A percentile compares a stretch with the other conserved stretches of the same genome.
phyloP scores from a whole-genome alignment of 2,888 invertebrate genomes.

The Stenchaetothrips biformis region DNA sequence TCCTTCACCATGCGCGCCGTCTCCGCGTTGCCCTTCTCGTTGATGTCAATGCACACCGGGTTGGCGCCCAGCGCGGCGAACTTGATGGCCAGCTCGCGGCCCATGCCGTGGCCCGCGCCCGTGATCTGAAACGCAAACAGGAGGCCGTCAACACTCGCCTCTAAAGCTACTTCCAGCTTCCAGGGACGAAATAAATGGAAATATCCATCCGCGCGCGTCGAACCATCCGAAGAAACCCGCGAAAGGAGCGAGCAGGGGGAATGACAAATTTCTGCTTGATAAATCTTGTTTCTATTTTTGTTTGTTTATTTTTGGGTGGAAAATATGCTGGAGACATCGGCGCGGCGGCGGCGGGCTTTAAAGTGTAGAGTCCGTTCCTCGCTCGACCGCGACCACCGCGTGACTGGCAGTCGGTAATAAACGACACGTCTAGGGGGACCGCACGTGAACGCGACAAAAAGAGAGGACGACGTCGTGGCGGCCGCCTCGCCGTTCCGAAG shows the following conservation, averaged over 20 bases:
- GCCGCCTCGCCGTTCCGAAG: no score
- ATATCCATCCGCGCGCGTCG: no score
- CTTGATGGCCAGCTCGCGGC: slow-evolving; percentile 67
- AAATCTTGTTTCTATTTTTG: neutral
- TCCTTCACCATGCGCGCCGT: slow-evolving; percentile 57
- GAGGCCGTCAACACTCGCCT: neutral
- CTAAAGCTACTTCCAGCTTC: no score
- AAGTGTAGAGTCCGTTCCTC: neutral
- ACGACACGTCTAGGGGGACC: neutral
- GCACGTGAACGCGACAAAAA: no score
- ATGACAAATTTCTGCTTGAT: neutral
- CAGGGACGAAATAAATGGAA: no score
- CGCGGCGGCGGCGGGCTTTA: neutral
- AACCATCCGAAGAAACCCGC: no score
- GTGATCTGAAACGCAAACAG: slow-evolving; percentile 59
- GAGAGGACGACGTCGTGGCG: no score
- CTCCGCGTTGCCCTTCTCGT: slow-evolving; percentile 62
- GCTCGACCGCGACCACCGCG: neutral
- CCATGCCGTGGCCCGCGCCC: slow-evolving; percentile 81
- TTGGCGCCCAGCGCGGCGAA: slow-evolving; percentile 66
- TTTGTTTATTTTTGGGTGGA: neutral
- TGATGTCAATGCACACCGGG: slow-evolving; percentile 73
- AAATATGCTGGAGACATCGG: neutral
- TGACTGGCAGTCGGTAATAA: neutral
- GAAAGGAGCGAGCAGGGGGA: neutral